Conservation (phyloP, 2,113 vertebrate genomes). For the Pitta sordida region DNA sequence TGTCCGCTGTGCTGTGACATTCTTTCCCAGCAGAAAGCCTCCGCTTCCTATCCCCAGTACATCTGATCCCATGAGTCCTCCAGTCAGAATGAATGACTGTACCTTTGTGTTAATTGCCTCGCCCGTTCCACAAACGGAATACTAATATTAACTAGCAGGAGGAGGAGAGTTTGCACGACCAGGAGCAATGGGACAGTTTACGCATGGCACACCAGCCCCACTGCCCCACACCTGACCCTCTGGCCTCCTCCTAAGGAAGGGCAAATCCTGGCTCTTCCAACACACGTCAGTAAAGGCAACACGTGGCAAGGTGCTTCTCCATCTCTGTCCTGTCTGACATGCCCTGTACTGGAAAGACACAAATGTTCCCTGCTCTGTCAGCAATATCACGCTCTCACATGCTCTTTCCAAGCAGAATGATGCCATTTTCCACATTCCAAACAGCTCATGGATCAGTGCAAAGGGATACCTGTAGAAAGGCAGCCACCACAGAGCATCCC, state of each 20-base stretch:
- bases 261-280: not conserved
- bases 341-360: not conserved
- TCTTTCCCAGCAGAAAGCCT: conserved; percentile 76
- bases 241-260: not conserved
- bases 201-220: not conserved
- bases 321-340: not conserved
- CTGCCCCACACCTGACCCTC: not conserved
- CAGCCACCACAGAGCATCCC: not conserved
- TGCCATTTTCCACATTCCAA: not conserved
- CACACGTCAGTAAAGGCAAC: not conserved
- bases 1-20: conserved; percentile 81
- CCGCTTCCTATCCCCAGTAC: conserved; percentile 65
- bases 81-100: conserved; percentile 76
- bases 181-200: not conserved
- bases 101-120: conserved; percentile 75
- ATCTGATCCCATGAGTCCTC: conserved; percentile 71
- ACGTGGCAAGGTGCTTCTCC: not conserved
- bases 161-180: not conserved
- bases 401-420: fast-evolving
- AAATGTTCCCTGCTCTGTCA: not conserved
- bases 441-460: not conserved
- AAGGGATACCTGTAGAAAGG: not conserved
- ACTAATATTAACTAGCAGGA: conserved; percentile 54
- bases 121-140: conserved; percentile 60
- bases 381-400: not conserved